Base-by-base conservation (phyloP, 2,888 invertebrate genomes). In the Molorchus minor region DNA sequence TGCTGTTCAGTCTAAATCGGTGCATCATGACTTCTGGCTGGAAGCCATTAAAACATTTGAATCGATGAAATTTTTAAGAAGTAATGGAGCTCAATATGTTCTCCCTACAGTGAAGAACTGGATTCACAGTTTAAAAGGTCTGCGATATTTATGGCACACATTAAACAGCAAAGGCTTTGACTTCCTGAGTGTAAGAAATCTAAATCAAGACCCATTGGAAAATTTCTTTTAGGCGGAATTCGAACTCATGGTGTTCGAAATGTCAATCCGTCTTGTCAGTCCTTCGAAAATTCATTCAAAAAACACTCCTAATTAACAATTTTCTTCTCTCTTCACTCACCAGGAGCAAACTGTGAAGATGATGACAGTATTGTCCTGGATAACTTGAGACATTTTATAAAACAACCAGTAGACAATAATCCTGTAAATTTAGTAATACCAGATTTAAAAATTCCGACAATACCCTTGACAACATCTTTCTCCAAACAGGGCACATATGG, bases 191-290 rank as follows among this genome's bases (percentile, higher is more conserved):
- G 35, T 57, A 16, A 55, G 67, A 40, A 55, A 36, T 53, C 49
- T 64, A 0, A 68, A 68, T 36, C 67, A 67, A 47, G 69, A 70
- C 47, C 64, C 64, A 0, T 13, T 70, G 8, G 68, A 67, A 60
- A 67, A 64, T 44, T 66, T 65, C 47, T 70, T 70, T 54, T n/a
- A n/a, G 65, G 60, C 7, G 33, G 51, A 17, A 55, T 68, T 30
- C 44, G 66, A 15, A 62, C 59, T 30, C 68, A 69, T 35, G 67
- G 64, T 3, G 15, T 61, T 3, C 19, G 66, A 35, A 54, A 64
- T 47, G 61, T 53, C 2, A 65, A 65, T 43, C 67, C 67, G 5
- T 60, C 61, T 0, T 55, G 52, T 25, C 36, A 15, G 8, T 36
- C 47, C 21, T 65, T 68, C 56, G 44, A 40, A 2, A 2, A 46